Evolutionary conservation across 2,888 invertebrate genomes (phyloP), one percentile per base, ranked within the genome.

Genomic region (Acanthosoma haemorrhoidale): DNA sequence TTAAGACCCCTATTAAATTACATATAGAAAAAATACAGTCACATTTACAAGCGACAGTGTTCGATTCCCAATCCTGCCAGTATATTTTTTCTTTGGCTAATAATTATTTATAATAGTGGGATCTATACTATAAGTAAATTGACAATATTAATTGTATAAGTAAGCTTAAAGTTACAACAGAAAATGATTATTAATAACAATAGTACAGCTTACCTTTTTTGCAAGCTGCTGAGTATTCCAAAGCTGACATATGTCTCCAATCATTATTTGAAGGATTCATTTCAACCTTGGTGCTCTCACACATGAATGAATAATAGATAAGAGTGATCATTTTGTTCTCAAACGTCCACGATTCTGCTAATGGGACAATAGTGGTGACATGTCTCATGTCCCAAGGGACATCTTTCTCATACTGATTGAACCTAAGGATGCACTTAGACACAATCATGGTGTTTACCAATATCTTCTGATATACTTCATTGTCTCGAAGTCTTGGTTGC

Each of bases 141-240:
- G 15, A 9, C 11, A 51, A 13, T 8, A 9, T n/a, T n/a, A n/a
- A 11, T 36, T 36, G 9, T 36, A 36, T 11, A 36, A 9, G 9
- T 36, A 36, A 36, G n/a, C n/a, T 36, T 36, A 36, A 36, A 11
- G 9, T 11, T 36, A 36, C 9, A 11, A 11, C 38, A 36, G 38
- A 9, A 11, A 11, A 36, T 36, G 9, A 36, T 36, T 36, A 36
- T 36, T n/a, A 11, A 36, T n/a, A n/a, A n/a, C n/a, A n/a, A n/a
- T n/a, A n/a, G n/a, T n/a, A n/a, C n/a, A n/a, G 16, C 18, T 21
- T 74, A 79, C 79, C 77, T 71, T 77, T 72, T 64, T 76, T 75
- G 66, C 84, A 81, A 3, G 82, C 82, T 43, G 78, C 79, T 0
- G 85, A 85, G 77, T 84, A 85, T 74, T 83, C 80, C 2, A 82